Evolutionary conservation across 2,888 invertebrate species (phyloP), one percentile per base, ranked within the genome.

Genomic region (Leptopilina drosophilae): DNA sequence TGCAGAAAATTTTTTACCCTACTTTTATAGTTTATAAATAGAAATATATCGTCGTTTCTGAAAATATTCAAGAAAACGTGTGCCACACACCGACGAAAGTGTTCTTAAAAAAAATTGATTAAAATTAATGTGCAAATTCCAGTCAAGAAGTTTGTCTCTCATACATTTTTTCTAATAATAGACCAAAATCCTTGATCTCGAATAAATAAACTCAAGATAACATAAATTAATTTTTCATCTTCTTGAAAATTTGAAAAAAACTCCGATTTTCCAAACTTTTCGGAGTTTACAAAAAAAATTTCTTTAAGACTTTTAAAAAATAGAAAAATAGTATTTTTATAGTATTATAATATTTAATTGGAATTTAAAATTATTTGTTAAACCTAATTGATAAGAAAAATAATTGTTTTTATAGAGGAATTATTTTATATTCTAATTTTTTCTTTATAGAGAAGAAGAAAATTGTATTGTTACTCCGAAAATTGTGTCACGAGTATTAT

Each of bases 11-110:
- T 11, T 33, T 49, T 49, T 49, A n/a, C n/a, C 40, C 40, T 40
- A 65, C 7, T 42, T 66, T 15, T 15, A 66, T 42, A 33, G 5
- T 66, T 66, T 66, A 66, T 42, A 42, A 66, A 66, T 66, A 66
- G 42, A 42, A 33, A 33, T 33, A 33, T 33, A 42, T 66, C 42
- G 33, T 66, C 20, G 64, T 26, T 64, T 64, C 26, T 64, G 42
- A n/a, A 66, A n/a, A 66, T 49, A n/a, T 42, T 42, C 42, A 11
- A 66, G 66, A 66, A 42, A 66, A 66, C 11, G 49, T 12, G 11
- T 49, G 42, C 8, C 42, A 42, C 42, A 42, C 11, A 46, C 7
- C 9, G 46, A 11, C 46, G 46, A 49, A 49, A 49, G 49, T 49
- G 49, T 4, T 49, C 49, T 49, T 49, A 49, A 33, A 49, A 49